phyloP scores from a whole-genome alignment of 2,888 invertebrate species.

The Agonopterix alstromeriana region DNA sequence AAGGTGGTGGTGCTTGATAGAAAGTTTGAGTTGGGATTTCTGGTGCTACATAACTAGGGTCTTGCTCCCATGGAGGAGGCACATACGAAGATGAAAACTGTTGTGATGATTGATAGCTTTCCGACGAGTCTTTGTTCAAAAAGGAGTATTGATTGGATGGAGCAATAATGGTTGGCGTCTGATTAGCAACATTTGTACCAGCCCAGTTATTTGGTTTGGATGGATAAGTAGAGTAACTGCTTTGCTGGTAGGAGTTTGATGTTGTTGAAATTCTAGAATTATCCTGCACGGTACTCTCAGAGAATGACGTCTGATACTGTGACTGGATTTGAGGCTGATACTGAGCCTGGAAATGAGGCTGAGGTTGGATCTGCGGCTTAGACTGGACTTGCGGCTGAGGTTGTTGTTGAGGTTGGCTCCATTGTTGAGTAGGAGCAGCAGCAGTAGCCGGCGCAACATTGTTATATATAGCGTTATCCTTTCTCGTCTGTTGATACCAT shows the following conservation, averaged over 20 bases:
- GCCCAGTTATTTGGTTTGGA: constrained; percentile 50
- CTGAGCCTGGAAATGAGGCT: constrained; percentile 21
- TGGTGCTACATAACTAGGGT: constrained; percentile 41
- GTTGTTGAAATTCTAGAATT: constrained; percentile 30
- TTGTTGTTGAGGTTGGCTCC: constrained; percentile 27
- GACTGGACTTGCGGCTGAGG: constrained; percentile 13
- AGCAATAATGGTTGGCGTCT: constrained; percentile 19
- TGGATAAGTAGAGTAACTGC: constrained; percentile 37
- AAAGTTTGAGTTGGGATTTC: constrained; percentile 41
- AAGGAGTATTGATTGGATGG: constrained; percentile 45
- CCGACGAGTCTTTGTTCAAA: constrained; percentile 36
- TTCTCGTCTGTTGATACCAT: constrained; percentile 59
- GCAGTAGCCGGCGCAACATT: constrained; percentile 34
- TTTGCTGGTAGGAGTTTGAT: constrained; percentile 30
- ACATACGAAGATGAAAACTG: constrained; percentile 59
- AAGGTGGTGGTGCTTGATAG: constrained; percentile 43
- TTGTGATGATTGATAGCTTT: constrained; percentile 49
- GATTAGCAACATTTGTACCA: constrained; percentile 26
- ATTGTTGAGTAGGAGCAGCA: constrained; percentile 29
- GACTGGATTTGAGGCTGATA: constrained; percentile 5
- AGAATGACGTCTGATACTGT: constrained; percentile 29
- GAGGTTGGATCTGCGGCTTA: constrained; percentile 18
- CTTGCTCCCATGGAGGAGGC: constrained; percentile 71
- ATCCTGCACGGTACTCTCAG: constrained; percentile 36
- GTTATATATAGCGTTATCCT: constrained; percentile 45